Evolutionary conservation across 2,797 vertebrate species (phyloP).

Genomic region (Enteromius thamalakanensis): DNA sequence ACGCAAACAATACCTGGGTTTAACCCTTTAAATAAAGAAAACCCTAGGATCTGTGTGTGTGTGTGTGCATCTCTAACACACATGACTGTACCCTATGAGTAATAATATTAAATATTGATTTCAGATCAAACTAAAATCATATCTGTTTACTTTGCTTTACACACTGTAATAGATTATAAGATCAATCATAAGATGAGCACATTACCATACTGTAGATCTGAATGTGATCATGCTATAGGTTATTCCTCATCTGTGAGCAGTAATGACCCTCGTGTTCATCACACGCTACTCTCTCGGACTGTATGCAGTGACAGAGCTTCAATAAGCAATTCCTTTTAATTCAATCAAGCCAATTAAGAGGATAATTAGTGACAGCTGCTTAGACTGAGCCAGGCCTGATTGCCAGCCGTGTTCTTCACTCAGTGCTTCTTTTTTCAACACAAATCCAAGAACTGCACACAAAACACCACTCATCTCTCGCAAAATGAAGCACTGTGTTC

Average conservation of each 20-base stretch:
- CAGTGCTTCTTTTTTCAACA: neutral
- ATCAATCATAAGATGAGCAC: neutral
- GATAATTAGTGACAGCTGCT: slow-evolving; percentile 26
- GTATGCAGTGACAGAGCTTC: neutral
- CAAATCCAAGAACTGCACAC: no score
- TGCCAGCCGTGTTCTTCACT: no score
- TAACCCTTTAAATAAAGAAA: no score
- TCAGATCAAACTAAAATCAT: neutral
- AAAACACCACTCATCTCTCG: no score
- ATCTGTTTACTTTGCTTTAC: neutral
- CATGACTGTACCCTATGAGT: neutral
- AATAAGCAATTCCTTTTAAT: slow-evolving; percentile 16
- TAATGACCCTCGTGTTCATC: neutral
- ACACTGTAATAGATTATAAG: neutral
- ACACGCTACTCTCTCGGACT: neutral
- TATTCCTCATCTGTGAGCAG: neutral
- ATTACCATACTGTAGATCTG: neutral
- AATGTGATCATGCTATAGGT: neutral
- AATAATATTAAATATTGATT: neutral
- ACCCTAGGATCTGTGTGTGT: no score
- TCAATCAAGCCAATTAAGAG: slow-evolving; percentile 19
- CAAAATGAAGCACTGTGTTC: no score
- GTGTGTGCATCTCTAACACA: no score
- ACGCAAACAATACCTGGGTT: neutral
- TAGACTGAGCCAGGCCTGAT: neutral